Percentiles rank a stretch among this genome's conserved stretches.
Conservation (phyloP, 1,140 invertebrate genomes). For the Capitella teleta region DNA sequence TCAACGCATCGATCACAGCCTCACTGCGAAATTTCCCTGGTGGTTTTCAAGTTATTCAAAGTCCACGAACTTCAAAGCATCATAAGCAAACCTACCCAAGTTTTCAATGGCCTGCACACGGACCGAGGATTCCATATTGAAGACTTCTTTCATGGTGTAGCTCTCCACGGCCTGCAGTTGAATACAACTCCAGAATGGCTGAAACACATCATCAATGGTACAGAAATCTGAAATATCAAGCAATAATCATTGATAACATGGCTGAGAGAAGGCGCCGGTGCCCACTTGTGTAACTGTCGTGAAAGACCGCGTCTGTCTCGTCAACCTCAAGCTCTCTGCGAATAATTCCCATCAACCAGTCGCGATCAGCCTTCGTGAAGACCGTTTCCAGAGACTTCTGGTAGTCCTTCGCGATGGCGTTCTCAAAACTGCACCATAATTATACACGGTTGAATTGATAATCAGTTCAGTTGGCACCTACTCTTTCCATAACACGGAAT, state of each 20-base stretch:
- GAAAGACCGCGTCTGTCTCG: neutral
- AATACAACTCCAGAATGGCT: constrained; percentile 21
- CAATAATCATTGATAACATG: too few relatives aligned
- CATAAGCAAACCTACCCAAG: constrained; percentile 17
- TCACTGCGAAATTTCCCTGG: constrained; percentile 24
- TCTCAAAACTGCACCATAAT: neutral
- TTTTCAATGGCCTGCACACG: constrained; percentile 31
- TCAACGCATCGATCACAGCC: constrained; percentile 22
- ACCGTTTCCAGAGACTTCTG: neutral
- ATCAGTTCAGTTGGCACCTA: too few relatives aligned
- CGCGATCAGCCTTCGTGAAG: neutral
- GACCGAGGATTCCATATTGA: constrained; percentile 29
- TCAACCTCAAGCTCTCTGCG: constrained; percentile 3
- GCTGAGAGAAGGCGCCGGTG: too few relatives aligned
- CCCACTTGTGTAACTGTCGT: neutral
- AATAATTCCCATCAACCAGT: constrained; percentile 3
- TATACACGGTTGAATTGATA: too few relatives aligned
- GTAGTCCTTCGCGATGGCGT: neutral
- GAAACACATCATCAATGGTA: constrained; percentile 16
- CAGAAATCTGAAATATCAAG: constrained; percentile 25
- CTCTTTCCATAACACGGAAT: too few relatives aligned
- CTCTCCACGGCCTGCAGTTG: constrained; percentile 24
- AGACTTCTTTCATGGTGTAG: constrained; percentile 27
- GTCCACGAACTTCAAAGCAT: too few relatives aligned
- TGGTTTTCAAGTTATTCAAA: too few relatives aligned